Conservation (phyloP, 2,113 vertebrate species). For the Tichodroma muraria region DNA sequence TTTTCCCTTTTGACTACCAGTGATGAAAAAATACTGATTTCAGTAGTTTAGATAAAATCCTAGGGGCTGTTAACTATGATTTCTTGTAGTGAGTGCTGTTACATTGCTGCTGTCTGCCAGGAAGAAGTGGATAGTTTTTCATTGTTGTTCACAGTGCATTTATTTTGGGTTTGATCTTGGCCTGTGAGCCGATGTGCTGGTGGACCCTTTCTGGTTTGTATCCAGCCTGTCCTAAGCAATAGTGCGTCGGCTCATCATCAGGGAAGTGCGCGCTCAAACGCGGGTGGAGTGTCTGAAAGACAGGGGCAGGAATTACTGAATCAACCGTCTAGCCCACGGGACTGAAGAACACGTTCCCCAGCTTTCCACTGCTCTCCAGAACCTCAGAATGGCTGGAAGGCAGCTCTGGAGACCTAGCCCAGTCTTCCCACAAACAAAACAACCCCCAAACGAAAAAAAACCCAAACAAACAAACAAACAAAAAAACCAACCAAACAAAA, state of each 20-base stretch:
- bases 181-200: not conserved
- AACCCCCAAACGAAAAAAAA: no score
- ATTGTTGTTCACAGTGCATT: not conserved
- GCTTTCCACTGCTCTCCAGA: not conserved
- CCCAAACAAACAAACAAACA: no score
- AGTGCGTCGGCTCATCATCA: rapidly evolving
- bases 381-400: no score
- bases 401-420: not conserved
- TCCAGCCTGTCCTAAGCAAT: not conserved
- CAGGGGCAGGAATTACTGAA: not conserved
- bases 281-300: not conserved
- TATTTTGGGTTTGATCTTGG: not conserved
- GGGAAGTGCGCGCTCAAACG: not conserved
- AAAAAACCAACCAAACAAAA: no score
- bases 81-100: not conserved
- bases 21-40: not conserved
- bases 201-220: not conserved
- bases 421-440: not conserved
- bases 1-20: not conserved
- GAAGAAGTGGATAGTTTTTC: not conserved
- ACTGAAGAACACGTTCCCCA: not conserved
- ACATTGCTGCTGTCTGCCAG: not conserved
- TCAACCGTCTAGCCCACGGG: not conserved
- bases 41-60: not conserved
- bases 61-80: not conserved